phyloP scores from a whole-genome alignment of 2,113 vertebrate genomes.

The Eurypyga helias region DNA sequence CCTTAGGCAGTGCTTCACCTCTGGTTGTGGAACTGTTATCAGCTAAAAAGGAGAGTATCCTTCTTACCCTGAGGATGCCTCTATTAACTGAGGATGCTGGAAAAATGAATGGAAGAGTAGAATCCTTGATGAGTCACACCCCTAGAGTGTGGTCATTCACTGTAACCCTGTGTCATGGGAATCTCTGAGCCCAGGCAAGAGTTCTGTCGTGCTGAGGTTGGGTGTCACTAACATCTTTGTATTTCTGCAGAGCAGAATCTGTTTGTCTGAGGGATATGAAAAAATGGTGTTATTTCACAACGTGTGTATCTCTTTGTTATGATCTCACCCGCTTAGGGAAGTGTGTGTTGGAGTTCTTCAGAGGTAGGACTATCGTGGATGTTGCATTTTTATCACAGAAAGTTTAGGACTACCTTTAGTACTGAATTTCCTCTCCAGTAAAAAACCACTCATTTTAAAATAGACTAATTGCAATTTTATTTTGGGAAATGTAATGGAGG shows the following conservation, averaged over 20 bases:
- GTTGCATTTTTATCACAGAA: not conserved
- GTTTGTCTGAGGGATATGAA: not conserved
- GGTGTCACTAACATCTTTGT: not conserved
- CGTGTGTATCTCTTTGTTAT: not conserved
- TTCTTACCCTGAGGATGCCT: not conserved
- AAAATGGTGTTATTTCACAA: not conserved
- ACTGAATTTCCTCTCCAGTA: not conserved
- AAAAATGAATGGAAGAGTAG: not conserved
- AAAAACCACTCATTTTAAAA: not conserved
- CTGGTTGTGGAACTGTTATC: not conserved
- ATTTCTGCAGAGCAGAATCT: not conserved
- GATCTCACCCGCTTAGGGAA: not conserved
- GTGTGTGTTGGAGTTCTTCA: not conserved
- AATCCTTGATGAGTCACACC: not conserved
- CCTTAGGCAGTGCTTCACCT: not conserved
- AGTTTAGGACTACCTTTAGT: not conserved
- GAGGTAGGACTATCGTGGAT: not conserved
- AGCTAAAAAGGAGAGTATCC: not conserved
- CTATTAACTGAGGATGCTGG: not conserved
- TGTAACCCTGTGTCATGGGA: not conserved
- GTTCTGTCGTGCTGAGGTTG: not conserved
- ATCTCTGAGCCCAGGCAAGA: not conserved
- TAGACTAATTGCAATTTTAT: not conserved
- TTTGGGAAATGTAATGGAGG: not conserved
- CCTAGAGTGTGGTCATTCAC: not conserved